Percentiles rank a stretch among this genome's conserved stretches.
Conservation (phyloP, 1,140 invertebrate genomes). For the Parapsyche elsis region DNA sequence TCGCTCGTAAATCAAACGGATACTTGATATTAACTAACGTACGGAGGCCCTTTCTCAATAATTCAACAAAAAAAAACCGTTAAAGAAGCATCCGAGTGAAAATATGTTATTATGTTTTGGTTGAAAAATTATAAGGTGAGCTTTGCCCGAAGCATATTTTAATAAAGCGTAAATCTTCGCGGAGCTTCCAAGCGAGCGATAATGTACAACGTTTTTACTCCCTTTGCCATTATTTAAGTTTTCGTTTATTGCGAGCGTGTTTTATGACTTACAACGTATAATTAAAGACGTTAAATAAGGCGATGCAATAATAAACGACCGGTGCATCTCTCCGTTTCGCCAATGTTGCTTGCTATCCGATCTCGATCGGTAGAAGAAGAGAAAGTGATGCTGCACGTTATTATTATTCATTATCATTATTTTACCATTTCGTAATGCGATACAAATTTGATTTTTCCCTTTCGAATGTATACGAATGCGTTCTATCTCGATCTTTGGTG, state of each 20-base stretch:
- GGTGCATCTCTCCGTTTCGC: not conserved
- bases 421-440: constrained; percentile 31
- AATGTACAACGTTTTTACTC: too few relatives aligned
- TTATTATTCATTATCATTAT: constrained; percentile 47
- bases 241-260: not conserved
- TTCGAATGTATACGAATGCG: constrained; percentile 5
- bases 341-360: not conserved
- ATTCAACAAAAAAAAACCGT: too few relatives aligned
- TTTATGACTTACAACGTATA: not conserved
- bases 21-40: too few relatives aligned
- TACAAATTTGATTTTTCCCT: constrained; percentile 14
- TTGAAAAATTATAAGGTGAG: constrained; percentile 31
- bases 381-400: constrained; percentile 29
- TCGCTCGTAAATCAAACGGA: too few relatives aligned
- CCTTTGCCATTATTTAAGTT: too few relatives aligned
- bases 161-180: constrained; percentile 45
- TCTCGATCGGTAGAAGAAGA: constrained; percentile 29
- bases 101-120: not conserved
- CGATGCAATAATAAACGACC: not conserved
- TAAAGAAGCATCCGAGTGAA: not conserved
- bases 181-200: not conserved
- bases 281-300: not conserved
- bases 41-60: too few relatives aligned
- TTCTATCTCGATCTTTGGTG: not conserved
- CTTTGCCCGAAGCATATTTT: constrained; percentile 38